Base-by-base conservation (phyloP, 2,797 vertebrate species). In the Orientallactaga sibirica region DNA sequence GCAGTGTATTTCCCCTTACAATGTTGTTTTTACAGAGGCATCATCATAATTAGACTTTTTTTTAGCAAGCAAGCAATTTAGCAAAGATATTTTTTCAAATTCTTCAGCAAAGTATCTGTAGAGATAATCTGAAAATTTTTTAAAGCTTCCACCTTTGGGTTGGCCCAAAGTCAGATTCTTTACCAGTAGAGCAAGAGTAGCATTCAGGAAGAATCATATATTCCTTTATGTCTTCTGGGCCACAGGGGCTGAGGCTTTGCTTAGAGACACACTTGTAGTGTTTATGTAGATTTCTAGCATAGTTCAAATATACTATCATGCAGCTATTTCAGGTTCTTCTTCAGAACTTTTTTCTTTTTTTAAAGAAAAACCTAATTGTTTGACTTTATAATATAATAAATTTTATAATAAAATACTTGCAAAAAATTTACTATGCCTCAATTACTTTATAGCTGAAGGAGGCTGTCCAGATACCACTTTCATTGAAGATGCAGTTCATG, bases 401-500 rank as follows among this genome's bases (percentile, higher is more conserved):
- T 86, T 82, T 95, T 78, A 77, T 76, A 70, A 79, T 37, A 80
- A 68, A 58, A 11, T 94, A 64, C 88, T 93, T 92, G 25, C 67
- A 86, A 61, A 96, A 58, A 41, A 86, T 96, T 97, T 87, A 94
- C 92, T 91, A 6, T 97, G 84, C 37, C 92, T 96, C 66, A 90
- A 92, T 97, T 94, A 1, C 80, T 81, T 97, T 97, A 10, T 96
- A 99, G 99, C 99, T 98, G 99, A 99, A 97, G 99, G 99, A 97
- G 98, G 98, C 93, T 99, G 99, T 96, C 99, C 99, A 96, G 99
- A 99, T 98, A 99, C 99, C 83, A 99, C 99, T n/a, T 99, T 99
- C 97, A 99, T 99, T 97, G 99, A 99, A 99, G 99, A 99, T 93
- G 99, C 99, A 4, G 99, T 99, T 93, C 98, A 99, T 22, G 99